Evolutionary conservation across 2,797 vertebrate genomes (phyloP), one percentile per base, ranked within the genome.

Genomic region (Darevskia mixta): DNA sequence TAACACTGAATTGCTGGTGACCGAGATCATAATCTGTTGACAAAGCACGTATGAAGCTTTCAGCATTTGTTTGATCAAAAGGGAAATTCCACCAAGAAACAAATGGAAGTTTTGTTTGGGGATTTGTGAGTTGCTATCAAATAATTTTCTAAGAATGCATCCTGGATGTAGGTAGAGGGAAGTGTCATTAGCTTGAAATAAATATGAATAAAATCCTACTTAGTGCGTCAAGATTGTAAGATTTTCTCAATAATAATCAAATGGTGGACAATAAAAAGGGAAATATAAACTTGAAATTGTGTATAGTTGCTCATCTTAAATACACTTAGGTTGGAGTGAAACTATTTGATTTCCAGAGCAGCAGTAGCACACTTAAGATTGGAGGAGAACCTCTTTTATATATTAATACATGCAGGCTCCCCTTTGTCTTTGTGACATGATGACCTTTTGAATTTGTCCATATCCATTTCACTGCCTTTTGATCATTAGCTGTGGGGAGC

Each of bases 401-500:
- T 87, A 0, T 86, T 82, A 58, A 89, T 78, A 84, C n/a, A 49
- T 87, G 84, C 38, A 20, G 5, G 85, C 29, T 29, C 10, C 27
- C 11, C 11, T 82, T 66, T 72, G 9, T 38, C 83, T 80, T 88
- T 89, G 84, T 69, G 84, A 75, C 67, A 32, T 69, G 41, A 89
- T 69, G 41, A 89, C 6, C 67, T 82, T 86, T 86, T 35, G 88
- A 45, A 11, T 89, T 58, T 87, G 29, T 55, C 85, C 58, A 91
- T 96, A 91, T 92, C 90, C 83, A 71, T 93, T 94, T 91, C 91
- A 93, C 94, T 86, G 91, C 73, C 82, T 91, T 93, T 94, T 91
- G 90, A 95, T 96, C 88, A 88, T 94, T 95, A 93, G 92, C 89
- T 89, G 89, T 69, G 69, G 73, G 55, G 93, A 93, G 92, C 95